phyloP scores from a whole-genome alignment of 2,113 vertebrate genomes.

The Prietella phreatophila region DNA sequence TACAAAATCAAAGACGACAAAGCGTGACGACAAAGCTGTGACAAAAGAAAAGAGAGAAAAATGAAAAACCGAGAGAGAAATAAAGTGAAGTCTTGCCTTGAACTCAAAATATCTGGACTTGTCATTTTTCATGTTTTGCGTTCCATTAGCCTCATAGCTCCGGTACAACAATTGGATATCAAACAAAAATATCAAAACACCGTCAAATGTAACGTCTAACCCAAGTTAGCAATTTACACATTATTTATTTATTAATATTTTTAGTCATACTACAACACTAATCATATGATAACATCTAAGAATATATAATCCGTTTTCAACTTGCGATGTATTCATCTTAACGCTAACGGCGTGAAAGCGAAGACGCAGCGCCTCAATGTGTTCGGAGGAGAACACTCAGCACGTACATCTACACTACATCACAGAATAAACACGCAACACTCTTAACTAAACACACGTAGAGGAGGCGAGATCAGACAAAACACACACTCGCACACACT shows the following conservation, averaged over 20 bases:
- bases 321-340: neutral
- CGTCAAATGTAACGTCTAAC: neutral
- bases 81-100: slow-evolving; percentile 63
- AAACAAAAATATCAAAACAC: neutral
- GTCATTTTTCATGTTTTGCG: neutral
- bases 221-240: neutral
- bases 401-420: neutral
- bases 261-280: neutral
- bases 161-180: neutral
- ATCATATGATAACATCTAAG: too few relatives aligned
- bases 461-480: neutral
- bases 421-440: neutral
- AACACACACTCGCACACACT: neutral
- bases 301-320: neutral
- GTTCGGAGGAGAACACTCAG: slow-evolving; percentile 12
- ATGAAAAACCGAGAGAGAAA: slow-evolving; percentile 42
- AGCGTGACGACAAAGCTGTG: slow-evolving; percentile 42
- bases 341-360: neutral
- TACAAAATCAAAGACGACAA: slow-evolving; percentile 54
- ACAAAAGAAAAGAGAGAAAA: slow-evolving; percentile 41
- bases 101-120: slow-evolving; percentile 48
- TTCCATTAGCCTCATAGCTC: neutral
- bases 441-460: neutral
- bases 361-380: neutral
- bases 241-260: neutral